Conservation (phyloP, 1,140 invertebrate species). For the Streblospio benedicti region DNA sequence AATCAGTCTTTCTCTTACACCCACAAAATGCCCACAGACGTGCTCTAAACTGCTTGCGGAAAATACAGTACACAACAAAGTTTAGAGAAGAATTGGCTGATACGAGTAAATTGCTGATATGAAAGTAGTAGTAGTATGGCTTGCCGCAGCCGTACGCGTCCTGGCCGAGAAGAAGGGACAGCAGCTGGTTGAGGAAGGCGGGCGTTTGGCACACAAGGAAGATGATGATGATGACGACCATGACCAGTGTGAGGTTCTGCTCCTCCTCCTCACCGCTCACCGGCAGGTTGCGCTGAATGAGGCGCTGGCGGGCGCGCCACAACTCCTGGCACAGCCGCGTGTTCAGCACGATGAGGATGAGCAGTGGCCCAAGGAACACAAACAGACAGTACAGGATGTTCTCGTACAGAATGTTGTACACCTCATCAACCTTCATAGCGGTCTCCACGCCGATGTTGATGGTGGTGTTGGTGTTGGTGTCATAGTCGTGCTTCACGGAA, state of each 20-base stretch:
- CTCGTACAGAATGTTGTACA: slow-evolving; percentile 16
- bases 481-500: neutral
- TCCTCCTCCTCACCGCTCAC: slow-evolving; percentile 5
- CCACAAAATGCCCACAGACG: slow-evolving; percentile 10
- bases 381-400: slow-evolving; percentile 13
- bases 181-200: slow-evolving; percentile 11
- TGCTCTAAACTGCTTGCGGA: slow-evolving; percentile 14
- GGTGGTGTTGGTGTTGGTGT: neutral
- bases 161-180: neutral
- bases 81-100: slow-evolving; percentile 13
- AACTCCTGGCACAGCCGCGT: slow-evolving; percentile 4
- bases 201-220: slow-evolving; percentile 14
- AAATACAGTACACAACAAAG: slow-evolving; percentile 17
- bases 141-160: neutral
- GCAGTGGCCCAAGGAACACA: slow-evolving; percentile 15
- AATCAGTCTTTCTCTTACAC: no score
- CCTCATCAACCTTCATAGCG: neutral
- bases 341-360: slow-evolving; percentile 11
- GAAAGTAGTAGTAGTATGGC: slow-evolving; percentile 16
- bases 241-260: slow-evolving; percentile 14
- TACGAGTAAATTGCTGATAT: slow-evolving; percentile 12
- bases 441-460: neutral
- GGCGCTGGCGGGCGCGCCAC: neutral
- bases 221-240: slow-evolving; percentile 13
- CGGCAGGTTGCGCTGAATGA: neutral